Percentiles rank a stretch among this genome's conserved stretches.
These are phyloP conservation scores for Cololabis saira DNA, from an alignment of 2,113 vertebrate species.

Conservation along the genomic window DNA sequence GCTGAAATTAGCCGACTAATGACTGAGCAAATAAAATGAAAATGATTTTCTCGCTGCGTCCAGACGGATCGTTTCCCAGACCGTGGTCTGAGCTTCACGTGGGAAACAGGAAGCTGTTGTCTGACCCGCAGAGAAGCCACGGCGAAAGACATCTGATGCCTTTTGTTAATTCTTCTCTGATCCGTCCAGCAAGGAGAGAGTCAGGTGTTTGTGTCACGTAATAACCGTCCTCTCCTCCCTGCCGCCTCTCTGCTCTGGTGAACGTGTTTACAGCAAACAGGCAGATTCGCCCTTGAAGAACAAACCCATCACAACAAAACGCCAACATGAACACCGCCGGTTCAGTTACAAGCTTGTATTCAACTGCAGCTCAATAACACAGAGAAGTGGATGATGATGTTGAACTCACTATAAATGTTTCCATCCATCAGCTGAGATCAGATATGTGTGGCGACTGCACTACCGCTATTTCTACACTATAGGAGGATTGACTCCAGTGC, in stretches of 20 bases:
- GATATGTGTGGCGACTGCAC: no score
- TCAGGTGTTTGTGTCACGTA: slow-evolving; percentile 29
- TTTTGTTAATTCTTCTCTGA: slow-evolving; percentile 56
- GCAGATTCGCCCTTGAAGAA: slow-evolving; percentile 25
- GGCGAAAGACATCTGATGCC: slow-evolving; percentile 27
- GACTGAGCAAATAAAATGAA: slow-evolving; percentile 30
- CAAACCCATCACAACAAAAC: slow-evolving; percentile 13
- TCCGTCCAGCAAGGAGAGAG: slow-evolving; percentile 34
- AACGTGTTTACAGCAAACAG: slow-evolving; percentile 54
- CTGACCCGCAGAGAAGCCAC: slow-evolving; percentile 24
- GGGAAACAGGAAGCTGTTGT: slow-evolving; percentile 73
- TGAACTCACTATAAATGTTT: no score
- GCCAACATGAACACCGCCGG: background rate
- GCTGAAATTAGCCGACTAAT: slow-evolving; percentile 10
- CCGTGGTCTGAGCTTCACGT: slow-evolving; percentile 36
- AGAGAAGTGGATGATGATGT: no score
- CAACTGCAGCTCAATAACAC: no score
- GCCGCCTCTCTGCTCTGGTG: slow-evolving; percentile 11
- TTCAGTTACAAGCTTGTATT: no score
- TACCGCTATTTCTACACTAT: no score
- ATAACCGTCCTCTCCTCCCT: slow-evolving; percentile 21
- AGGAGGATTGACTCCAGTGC: no score
- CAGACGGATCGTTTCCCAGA: slow-evolving; percentile 53
- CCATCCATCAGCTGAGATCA: no score
- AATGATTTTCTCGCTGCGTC: slow-evolving; percentile 20